phyloP scores from a whole-genome alignment of 1,140 invertebrate species.

The Eubasilissa regina region DNA sequence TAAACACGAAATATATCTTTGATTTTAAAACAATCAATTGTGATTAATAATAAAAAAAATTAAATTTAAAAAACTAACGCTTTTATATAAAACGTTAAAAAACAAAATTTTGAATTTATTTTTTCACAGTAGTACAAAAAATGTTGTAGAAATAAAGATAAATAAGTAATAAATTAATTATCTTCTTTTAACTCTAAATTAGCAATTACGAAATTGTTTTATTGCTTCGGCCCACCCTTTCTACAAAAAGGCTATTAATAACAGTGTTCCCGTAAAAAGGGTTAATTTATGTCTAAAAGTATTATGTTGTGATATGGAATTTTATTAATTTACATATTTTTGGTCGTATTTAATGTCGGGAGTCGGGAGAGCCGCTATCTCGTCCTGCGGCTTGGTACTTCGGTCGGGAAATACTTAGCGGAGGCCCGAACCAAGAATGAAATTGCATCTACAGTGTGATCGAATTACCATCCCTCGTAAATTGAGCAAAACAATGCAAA shows the following conservation, averaged over 20 bases:
- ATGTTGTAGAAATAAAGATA: too few species aligned
- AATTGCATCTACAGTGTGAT: neutral
- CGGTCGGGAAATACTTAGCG: too few species aligned
- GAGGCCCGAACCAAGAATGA: too few species aligned
- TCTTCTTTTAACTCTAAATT: neutral
- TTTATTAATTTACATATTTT: conserved; percentile 53
- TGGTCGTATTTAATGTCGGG: conserved; percentile 15
- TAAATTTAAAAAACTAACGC: too few species aligned
- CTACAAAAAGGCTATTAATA: neutral
- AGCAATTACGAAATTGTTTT: conserved; percentile 3
- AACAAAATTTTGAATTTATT: too few species aligned
- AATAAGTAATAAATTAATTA: too few species aligned
- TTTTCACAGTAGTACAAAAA: too few species aligned
- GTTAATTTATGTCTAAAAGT: conserved; percentile 39
- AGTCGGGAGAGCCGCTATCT: conserved; percentile 17
- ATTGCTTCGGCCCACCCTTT: neutral
- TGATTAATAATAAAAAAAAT: too few species aligned
- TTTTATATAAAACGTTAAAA: too few species aligned
- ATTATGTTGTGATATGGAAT: conserved; percentile 38
- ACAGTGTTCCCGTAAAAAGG: conserved; percentile 11
- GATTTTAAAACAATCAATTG: too few species aligned
- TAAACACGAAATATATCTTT: too few species aligned
- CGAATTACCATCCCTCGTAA: neutral
- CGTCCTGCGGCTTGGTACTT: neutral
- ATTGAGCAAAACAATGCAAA: too few species aligned